These are phyloP conservation scores for Hypotaenidia philippensis DNA, from an alignment of 2,797 vertebrate species.

Conservation along the genomic window DNA sequence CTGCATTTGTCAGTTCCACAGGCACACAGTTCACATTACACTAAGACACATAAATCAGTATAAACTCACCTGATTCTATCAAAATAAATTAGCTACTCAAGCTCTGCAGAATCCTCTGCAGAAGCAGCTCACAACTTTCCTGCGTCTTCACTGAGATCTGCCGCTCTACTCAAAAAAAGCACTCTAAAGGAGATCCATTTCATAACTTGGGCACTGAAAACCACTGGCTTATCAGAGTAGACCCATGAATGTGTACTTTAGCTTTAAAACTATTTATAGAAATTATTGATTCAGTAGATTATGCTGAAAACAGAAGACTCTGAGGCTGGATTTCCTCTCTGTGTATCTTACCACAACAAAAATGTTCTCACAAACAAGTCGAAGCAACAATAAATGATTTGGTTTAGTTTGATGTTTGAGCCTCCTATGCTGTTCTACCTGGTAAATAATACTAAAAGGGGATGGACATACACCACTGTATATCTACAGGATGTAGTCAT, in stretches of 20 bases:
- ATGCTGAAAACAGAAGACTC: neutral
- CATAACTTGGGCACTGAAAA: neutral
- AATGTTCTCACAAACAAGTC: neutral
- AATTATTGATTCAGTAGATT: neutral
- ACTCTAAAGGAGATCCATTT: neutral
- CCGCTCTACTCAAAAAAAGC: neutral
- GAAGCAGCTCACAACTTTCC: neutral
- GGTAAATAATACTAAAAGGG: neutral
- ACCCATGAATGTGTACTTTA: neutral
- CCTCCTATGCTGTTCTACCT: neutral
- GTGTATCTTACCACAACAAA: neutral
- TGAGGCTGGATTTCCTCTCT: neutral
- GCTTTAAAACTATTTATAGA: slow-evolving; percentile 7
- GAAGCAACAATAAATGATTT: neutral
- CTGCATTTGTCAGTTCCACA: neutral
- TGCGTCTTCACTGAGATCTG: neutral
- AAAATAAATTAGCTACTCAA: neutral
- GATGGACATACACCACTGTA: neutral
- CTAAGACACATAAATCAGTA: neutral
- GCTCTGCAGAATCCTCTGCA: neutral
- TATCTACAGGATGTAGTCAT: neutral
- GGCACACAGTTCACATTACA: neutral
- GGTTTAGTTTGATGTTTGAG: neutral
- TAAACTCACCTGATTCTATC: neutral
- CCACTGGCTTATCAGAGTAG: neutral